Evolutionary conservation across 2,113 vertebrate species (phyloP).

Genomic region (Percina caprodes): DNA sequence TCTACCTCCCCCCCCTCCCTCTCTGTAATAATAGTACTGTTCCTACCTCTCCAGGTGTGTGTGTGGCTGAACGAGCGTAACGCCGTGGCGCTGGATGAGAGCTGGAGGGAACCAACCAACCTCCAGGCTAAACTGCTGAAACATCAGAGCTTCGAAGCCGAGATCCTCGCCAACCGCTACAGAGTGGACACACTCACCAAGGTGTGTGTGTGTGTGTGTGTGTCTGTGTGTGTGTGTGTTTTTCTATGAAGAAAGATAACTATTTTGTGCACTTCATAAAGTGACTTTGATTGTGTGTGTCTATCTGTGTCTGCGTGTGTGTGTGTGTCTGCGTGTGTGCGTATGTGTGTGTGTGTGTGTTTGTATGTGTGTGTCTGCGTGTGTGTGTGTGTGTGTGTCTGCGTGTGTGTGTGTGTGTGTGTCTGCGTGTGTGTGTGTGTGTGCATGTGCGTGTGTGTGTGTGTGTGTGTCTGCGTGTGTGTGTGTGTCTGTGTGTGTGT

Average conservation of each 20-base stretch:
- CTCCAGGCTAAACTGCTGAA: slow-evolving; percentile 88
- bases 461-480: not conserved
- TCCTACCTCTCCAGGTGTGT: slow-evolving; percentile 78
- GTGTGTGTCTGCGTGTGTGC: too few relatives aligned
- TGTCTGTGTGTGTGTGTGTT: not conserved
- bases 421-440: not conserved
- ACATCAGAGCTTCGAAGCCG: slow-evolving; percentile 89
- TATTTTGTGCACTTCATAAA: too few relatives aligned
- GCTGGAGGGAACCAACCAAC: slow-evolving; percentile 87
- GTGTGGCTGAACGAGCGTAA: slow-evolving; percentile 91
- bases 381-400: not conserved
- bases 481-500: too few relatives aligned
- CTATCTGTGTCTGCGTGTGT: too few relatives aligned
- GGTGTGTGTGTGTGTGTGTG: slow-evolving; percentile 40
- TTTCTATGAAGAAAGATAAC: too few relatives aligned
- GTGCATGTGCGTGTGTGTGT: slow-evolving; percentile 10
- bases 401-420: too few relatives aligned
- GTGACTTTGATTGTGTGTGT: too few relatives aligned
- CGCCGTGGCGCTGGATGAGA: slow-evolving; percentile 87
- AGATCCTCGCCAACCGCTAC: slow-evolving; percentile 85
- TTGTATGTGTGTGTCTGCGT: not conserved
- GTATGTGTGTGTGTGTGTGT: too few relatives aligned
- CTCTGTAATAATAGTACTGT: too few relatives aligned
- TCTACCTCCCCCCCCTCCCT: too few relatives aligned
- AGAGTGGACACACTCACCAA: slow-evolving; percentile 80